Evolutionary conservation across 2,888 invertebrate genomes (phyloP).

Genomic region (Trachelus stipa): DNA sequence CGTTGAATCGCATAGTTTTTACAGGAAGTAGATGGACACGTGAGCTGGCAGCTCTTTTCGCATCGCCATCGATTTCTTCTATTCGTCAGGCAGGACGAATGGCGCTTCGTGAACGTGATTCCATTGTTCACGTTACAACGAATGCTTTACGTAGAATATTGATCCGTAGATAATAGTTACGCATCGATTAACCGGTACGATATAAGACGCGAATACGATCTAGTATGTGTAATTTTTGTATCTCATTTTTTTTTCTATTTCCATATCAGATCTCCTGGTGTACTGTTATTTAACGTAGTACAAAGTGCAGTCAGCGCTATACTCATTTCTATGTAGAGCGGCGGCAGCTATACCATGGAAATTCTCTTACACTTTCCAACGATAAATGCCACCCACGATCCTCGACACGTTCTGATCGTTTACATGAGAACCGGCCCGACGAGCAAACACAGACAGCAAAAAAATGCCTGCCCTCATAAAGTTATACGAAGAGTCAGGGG

Average conservation of each 20-base stretch:
- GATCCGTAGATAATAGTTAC: too few species aligned
- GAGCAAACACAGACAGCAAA: slow-evolving; percentile 52
- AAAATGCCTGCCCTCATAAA: slow-evolving; percentile 24
- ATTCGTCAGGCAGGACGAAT: slow-evolving; percentile 39
- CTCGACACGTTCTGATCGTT: slow-evolving; percentile 33
- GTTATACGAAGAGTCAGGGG: too few species aligned
- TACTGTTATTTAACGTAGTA: too few species aligned
- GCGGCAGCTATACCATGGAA: background rate
- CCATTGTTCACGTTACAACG: slow-evolving; percentile 41
- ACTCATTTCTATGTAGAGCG: too few species aligned
- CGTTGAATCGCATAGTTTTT: too few species aligned
- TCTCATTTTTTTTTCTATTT: too few species aligned
- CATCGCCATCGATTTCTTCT: slow-evolving; percentile 3
- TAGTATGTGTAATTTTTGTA: too few species aligned
- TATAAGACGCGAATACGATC: too few species aligned
- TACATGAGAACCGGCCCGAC: slow-evolving; percentile 29
- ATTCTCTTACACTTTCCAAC: slow-evolving; percentile 28
- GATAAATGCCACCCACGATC: slow-evolving; percentile 45
- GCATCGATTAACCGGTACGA: too few species aligned
- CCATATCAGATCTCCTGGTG: too few species aligned
- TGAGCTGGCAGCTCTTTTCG: background rate
- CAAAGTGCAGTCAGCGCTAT: too few species aligned
- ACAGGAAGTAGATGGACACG: background rate
- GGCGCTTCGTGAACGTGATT: slow-evolving; percentile 47
- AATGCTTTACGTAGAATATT: too few species aligned